Evolutionary conservation across 2,797 vertebrate genomes (phyloP), one percentile per base, ranked within the genome.

Genomic region (Masticophis lateralis): DNA sequence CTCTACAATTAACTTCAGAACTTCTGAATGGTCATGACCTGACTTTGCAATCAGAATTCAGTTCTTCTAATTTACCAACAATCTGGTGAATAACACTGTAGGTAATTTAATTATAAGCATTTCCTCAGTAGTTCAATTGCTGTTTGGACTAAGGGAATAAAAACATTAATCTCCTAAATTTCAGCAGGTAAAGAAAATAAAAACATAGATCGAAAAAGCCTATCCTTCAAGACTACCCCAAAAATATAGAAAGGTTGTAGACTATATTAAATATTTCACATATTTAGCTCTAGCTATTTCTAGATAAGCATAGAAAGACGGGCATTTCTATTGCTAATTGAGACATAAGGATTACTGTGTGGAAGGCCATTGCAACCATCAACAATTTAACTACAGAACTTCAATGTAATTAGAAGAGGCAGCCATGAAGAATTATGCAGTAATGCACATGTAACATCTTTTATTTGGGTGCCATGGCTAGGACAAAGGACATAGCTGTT

Each of bases 281-380:
- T 2, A 25, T 43, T 86, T 25, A 0, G 32, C 27, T 55, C 74
- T 91, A 18, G 89, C 69, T 87, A 93, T 90, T 90, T 18, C 13
- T 6, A 87, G 60, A 90, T 86, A 86, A 47, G 63, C 55, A n/a
- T 5, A 66, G 60, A 87, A 18, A 90, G 47, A 55, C 37, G 55
- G 51, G 86, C 5, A 69, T 92, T 88, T 95, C 94, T 94, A 93
- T 90, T 74, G 0, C 51, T 2, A 89, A 91, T 88, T 91, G 66
- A 96, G 96, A 95, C 95, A 95, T 93, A 94, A 56, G 91, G 87
- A 90, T 94, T 94, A 93, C 93, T 95, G 91, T 93, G 86, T 88
- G 89, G 63, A 96, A 88, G 94, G 93, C 22, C n/a, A 90, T 66
- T 89, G 94, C 94, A 93, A 94, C 95, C 32, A 94, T 18, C 2